Conservation (phyloP, 1,140 invertebrate genomes). For the Panonychus citri region DNA sequence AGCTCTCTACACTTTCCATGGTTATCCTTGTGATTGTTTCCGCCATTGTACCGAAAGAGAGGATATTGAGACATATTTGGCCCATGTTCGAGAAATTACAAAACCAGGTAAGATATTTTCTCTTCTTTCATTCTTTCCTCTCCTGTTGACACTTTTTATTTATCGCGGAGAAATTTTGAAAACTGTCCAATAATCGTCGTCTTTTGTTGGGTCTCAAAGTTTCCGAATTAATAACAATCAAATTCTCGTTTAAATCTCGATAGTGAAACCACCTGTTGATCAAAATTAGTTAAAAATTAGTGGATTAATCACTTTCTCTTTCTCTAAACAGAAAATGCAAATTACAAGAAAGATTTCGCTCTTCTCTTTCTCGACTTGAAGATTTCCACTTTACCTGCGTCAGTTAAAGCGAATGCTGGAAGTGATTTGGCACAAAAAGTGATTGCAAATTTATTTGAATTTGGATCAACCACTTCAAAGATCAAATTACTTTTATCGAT, state of each 20-base stretch:
- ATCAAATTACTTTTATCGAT: conserved; percentile 9
- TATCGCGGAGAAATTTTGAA: neutral
- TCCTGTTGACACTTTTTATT: neutral
- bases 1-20: conserved; percentile 11
- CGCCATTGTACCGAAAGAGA: conserved; percentile 11
- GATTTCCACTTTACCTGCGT: neutral
- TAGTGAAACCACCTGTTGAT: neutral
- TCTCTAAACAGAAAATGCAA: neutral
- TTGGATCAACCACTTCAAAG: neutral
- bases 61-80: conserved; percentile 7
- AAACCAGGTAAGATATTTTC: conserved; percentile 3
- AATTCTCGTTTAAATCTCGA: neutral
- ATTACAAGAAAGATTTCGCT: conserved; percentile 5
- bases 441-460: conserved; percentile 8
- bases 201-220: neutral
- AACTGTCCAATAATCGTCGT: too few relatives aligned
- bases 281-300: neutral
- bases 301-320: neutral
- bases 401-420: conserved; percentile 6
- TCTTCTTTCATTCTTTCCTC: neutral
- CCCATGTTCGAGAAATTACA: conserved; percentile 9
- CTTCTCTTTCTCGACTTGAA: conserved; percentile 13
- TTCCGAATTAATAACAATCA: neutral
- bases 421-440: conserved; percentile 9
- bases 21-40: conserved; percentile 17